These are phyloP conservation scores for Epistrophella euchroma DNA, from an alignment of 2,888 invertebrate genomes.

Conservation along the genomic window DNA sequence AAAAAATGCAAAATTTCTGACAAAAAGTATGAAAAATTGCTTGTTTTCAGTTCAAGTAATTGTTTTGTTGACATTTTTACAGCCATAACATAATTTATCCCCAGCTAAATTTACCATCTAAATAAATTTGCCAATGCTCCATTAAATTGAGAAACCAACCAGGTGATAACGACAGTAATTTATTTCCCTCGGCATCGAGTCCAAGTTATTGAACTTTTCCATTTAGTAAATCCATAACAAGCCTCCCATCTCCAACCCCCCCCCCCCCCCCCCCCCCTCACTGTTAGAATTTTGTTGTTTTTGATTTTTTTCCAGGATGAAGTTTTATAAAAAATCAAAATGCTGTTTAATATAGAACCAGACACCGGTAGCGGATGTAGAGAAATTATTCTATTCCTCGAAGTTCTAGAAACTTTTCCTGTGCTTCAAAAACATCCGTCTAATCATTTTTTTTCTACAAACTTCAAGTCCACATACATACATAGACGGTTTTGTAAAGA, in stretches of 20 bases:
- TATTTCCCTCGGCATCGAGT: conserved; percentile 19
- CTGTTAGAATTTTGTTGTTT: conserved; percentile 7
- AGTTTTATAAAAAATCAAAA: not conserved
- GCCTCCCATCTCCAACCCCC: not conserved
- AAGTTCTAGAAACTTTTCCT: conserved; percentile 24
- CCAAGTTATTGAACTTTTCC: conserved; percentile 53
- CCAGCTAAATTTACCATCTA: not conserved
- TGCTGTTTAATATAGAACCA: not conserved
- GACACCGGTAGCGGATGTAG: not conserved
- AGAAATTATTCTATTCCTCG: not conserved
- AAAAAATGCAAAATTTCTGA: not conserved
- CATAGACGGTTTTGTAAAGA: conserved; percentile 18
- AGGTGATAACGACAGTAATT: conserved; percentile 62
- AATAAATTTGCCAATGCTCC: conserved; percentile 12
- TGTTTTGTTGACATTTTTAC: conserved; percentile 26
- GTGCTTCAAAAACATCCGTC: conserved; percentile 36
- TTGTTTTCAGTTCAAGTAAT: not conserved
- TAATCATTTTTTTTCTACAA: conserved; percentile 37
- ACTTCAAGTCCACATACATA: conserved; percentile 4
- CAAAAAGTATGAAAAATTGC: not conserved
- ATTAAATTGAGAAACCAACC: conserved; percentile 19
- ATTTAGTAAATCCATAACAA: not conserved
- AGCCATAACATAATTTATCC: not conserved
- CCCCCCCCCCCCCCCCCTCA: too few relatives aligned
- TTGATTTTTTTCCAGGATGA: not conserved